phyloP scores from a whole-genome alignment of 1,140 invertebrate species.

The Spodoptera litura region DNA sequence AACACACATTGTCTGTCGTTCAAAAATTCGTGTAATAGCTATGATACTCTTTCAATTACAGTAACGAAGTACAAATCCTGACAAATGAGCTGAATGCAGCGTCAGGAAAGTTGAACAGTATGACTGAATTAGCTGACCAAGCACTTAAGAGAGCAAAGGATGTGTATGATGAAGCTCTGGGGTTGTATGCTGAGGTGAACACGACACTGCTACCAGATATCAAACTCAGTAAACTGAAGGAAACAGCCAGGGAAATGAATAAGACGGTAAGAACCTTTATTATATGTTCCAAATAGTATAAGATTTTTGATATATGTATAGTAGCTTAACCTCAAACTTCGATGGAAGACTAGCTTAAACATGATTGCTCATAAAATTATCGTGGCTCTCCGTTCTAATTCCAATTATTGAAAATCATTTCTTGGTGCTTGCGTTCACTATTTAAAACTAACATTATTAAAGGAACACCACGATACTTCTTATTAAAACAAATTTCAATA shows the following conservation, averaged over 20 bases:
- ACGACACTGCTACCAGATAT: constrained; percentile 91
- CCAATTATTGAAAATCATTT: too few species aligned
- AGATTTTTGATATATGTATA: too few species aligned
- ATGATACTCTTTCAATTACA: constrained; percentile 63
- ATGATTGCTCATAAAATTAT: too few species aligned
- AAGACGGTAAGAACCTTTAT: constrained; percentile 84
- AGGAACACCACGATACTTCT: background rate
- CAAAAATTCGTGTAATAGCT: too few species aligned
- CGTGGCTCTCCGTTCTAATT: too few species aligned
- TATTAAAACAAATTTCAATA: background rate
- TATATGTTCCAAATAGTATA: background rate
- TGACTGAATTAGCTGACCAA: constrained; percentile 90
- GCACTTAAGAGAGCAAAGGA: constrained; percentile 90
- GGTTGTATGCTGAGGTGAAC: constrained; percentile 91
- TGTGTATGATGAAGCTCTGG: constrained; percentile 93
- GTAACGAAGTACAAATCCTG: constrained; percentile 88
- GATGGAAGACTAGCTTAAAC: too few species aligned
- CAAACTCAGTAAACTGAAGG: constrained; percentile 90
- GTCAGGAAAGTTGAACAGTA: constrained; percentile 89
- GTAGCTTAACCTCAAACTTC: too few species aligned
- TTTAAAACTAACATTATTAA: too few species aligned
- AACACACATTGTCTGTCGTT: too few species aligned
- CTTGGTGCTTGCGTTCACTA: too few species aligned
- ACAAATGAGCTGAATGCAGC: constrained; percentile 87
- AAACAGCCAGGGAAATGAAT: constrained; percentile 88